phyloP scores from a whole-genome alignment of 2,888 invertebrate genomes.

The Megaustenia siamemsis region DNA sequence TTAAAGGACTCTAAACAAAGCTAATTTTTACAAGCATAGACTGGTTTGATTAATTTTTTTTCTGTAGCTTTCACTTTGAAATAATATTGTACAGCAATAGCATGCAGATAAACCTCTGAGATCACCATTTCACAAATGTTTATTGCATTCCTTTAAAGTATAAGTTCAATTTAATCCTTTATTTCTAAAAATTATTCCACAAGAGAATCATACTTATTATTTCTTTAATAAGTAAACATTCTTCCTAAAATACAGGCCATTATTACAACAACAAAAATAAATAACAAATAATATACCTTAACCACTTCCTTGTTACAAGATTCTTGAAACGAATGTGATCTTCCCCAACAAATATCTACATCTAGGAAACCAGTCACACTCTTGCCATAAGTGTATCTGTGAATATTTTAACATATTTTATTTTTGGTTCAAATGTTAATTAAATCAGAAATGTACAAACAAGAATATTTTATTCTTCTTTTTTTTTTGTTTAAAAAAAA shows the following conservation, averaged over 20 bases:
- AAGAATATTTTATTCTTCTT: too few species aligned
- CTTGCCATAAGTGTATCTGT: slow-evolving; percentile 86
- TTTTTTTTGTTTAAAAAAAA: too few species aligned
- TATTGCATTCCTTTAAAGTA: too few species aligned
- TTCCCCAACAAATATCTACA: slow-evolving; percentile 45
- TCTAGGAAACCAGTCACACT: slow-evolving; percentile 86
- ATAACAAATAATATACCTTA: slow-evolving; percentile 9
- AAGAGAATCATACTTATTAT: neutral
- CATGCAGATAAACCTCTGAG: too few species aligned
- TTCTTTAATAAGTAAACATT: neutral
- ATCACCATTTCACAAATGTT: too few species aligned
- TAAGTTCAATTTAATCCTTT: too few species aligned
- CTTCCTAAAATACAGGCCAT: neutral
- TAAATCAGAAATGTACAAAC: neutral
- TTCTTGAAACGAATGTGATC: neutral
- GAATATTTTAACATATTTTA: neutral
- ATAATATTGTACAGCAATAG: too few species aligned
- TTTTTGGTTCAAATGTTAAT: neutral
- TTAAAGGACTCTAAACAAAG: too few species aligned
- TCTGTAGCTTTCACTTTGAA: too few species aligned
- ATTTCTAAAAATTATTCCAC: too few species aligned
- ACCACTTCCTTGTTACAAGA: slow-evolving; percentile 21
- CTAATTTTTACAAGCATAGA: too few species aligned
- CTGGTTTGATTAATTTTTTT: too few species aligned
- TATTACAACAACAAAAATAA: neutral